Base-by-base conservation (phyloP, 2,113 vertebrate species). In the Chamaetylas fuelleborni region DNA sequence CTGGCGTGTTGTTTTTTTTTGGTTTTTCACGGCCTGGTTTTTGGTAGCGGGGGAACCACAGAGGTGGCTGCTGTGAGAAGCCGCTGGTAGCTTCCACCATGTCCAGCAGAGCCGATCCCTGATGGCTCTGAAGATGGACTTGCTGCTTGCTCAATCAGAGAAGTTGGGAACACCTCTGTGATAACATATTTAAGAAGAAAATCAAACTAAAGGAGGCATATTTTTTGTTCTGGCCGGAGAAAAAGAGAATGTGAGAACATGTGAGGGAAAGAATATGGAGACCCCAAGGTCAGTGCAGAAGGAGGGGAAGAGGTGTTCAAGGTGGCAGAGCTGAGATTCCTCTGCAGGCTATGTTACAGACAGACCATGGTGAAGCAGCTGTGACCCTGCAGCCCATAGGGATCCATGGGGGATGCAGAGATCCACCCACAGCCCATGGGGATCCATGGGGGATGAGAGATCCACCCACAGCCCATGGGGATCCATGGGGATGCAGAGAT, bases 41-140 rank as follows among this genome's bases (percentile, higher is more conserved):
- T 48, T 31, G 15, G n/a, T 14, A 38, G 15, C 2, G 0, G 16
- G 15, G 40, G 10, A 17, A 5, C 20, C 0, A 0, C 1, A 0
- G 73, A 48, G 4, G 12, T 19, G 26, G 6, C 19, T 48, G 29
- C 43, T 47, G 15, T 47, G 26, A 36, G 43, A 18, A 48, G 43
- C 15, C 14, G 11, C 26, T 60, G 15, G 56, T 23, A 60, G 12
- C 15, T 31, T 47, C 26, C 26, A 28, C 45, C 17, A 20, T 20
- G 9, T 36, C 9, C 1, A 3, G 42, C 25, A 34, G 71, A 47
- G 11, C 14, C 14, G 18, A 23, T 29, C 15, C 25, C 14, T 13
- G 3, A 29, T 29, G 14, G 6, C 4, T 47, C 12, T 60, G n/a
- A 31, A 24, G 42, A 24, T 19, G 20, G 19, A 10, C 3, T 1